A percentile compares a stretch with the other conserved stretches of the same genome.
These are phyloP conservation scores for Apamea epomidion DNA, from an alignment of 2,888 invertebrate species.

Conservation along the genomic window DNA sequence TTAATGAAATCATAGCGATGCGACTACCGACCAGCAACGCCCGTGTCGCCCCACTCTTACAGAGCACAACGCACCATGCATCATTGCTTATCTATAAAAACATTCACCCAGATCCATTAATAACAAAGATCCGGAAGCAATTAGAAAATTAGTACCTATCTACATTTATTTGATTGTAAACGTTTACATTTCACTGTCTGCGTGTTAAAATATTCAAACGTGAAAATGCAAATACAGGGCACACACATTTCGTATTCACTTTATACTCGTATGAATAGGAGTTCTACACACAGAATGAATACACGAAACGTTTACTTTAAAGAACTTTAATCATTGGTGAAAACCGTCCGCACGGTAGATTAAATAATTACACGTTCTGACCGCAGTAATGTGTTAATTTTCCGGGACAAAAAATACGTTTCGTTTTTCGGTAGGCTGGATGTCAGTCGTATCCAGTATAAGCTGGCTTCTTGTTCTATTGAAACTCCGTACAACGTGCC, in stretches of 20 bases:
- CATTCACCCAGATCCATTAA: not conserved
- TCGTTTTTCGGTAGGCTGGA: not conserved
- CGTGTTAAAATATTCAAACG: conserved; percentile 38
- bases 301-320: conserved; percentile 9
- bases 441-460: not conserved
- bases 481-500: not conserved
- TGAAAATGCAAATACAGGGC: conserved; percentile 29
- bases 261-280: conserved; percentile 29
- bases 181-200: conserved; percentile 38
- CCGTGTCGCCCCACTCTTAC: no score
- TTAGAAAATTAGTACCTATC: conserved; percentile 20
- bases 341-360: not conserved
- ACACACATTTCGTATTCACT: conserved; percentile 38
- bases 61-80: not conserved
- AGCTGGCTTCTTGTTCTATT: no score
- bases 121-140: not conserved
- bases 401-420: conserved; percentile 25
- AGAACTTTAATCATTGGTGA: conserved; percentile 22
- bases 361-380: conserved; percentile 31
- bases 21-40: no score
- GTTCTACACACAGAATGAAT: conserved; percentile 20
- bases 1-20: no score
- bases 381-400: conserved; percentile 30
- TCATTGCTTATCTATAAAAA: not conserved
- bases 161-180: conserved; percentile 34